Evolutionary conservation across 53 echinoderm and acorn worm genomes (phyloP), one percentile per base, ranked within the genome.

Genomic region (Paracentrotus lividus): DNA sequence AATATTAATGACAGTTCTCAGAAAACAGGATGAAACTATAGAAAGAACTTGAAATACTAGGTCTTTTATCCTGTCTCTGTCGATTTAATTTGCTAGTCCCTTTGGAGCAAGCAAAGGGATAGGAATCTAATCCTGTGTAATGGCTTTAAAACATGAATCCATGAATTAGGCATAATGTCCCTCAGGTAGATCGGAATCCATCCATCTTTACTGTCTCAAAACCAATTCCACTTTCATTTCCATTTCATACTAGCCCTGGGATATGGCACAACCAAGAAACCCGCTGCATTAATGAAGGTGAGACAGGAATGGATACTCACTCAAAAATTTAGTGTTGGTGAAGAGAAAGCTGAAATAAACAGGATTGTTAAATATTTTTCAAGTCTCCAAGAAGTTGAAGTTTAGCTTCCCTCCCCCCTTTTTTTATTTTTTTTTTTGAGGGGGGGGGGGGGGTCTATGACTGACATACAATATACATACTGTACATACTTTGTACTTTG

Each of bases 141-240:
- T 78, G 24, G 36, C 24, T 47, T 45, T 45, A 78, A 42, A 78
- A n/a, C 47, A 78, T 18, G 24, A 77, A 77, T 77, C 21, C 77
- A 77, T 78, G 78, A 78, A 78, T 78, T 23, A 78, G 2, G 45
- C 26, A 78, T 78, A 1, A 6, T n/a, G 44, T 3, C 78, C 78
- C 44, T 16, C 12, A 47, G 78, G 78, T 26, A 13, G 43, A 78
- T 24, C 32, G 24, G n/a, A 4, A 78, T 78, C 78, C n/a, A n/a
- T 78, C 69, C 69, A 69, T 69, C 36, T 69, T 8, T 44, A 78
- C n/a, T 43, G 45, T 78, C n/a, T 78, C 47, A 47, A 43, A 78
- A n/a, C n/a, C 9, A 47, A 33, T 45, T 43, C n/a, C 24, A 45
- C 8, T n/a, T 47, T 78, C 12, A 78, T 78, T 78, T 78, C 78